Conservation (phyloP, 2,113 vertebrate species). For the Etheostoma cragini region DNA sequence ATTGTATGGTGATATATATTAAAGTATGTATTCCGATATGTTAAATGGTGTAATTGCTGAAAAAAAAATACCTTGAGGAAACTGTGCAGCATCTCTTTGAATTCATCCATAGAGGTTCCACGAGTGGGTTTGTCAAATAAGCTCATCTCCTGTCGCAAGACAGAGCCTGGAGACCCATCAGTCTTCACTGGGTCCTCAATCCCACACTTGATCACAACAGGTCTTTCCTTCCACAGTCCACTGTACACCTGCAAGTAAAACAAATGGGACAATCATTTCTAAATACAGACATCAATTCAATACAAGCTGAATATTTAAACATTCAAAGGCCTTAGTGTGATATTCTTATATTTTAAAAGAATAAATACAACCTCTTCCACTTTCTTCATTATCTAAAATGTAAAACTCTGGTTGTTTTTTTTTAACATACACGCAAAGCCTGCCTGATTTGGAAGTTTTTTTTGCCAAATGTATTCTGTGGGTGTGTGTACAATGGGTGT, state of each 20-base stretch:
- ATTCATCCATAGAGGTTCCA: constrained; percentile 96
- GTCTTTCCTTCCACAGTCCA: constrained; percentile 91
- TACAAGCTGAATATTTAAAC: no score
- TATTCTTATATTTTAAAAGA: neutral
- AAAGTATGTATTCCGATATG: neutral
- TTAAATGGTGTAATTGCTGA: neutral
- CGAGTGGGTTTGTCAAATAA: constrained; percentile 94
- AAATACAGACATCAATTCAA: no score
- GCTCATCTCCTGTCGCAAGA: constrained; percentile 84
- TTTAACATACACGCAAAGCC: neutral
- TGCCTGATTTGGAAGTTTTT: neutral
- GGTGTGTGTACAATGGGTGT: neutral
- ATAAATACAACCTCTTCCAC: neutral
- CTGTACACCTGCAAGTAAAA: constrained; percentile 88
- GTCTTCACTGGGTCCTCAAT: constrained; percentile 83
- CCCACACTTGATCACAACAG: constrained; percentile 94
- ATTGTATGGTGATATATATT: neutral
- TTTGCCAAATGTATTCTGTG: neutral
- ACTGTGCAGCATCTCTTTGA: constrained; percentile 93
- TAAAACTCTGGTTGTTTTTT: neutral
- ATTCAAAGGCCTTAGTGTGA: neutral
- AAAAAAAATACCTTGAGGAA: constrained; percentile 90
- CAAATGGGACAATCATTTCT: neutral
- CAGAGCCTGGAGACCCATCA: constrained; percentile 75
- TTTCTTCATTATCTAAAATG: no score